A percentile compares a stretch with the other conserved stretches of the same genome.
Conservation (phyloP, 2,888 invertebrate species). For the Alitta virens region DNA sequence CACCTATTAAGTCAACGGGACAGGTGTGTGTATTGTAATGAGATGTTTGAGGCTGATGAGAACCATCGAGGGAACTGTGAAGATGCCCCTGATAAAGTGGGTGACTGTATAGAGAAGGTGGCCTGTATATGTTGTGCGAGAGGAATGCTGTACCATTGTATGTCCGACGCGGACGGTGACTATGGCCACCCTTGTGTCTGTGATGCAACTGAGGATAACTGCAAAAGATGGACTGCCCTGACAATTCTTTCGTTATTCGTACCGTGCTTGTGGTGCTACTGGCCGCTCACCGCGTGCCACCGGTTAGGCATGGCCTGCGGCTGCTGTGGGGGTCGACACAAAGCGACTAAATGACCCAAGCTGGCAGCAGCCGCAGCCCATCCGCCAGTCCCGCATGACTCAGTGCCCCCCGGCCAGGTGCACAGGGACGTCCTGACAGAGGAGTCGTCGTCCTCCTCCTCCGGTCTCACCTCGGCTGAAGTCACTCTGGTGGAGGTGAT, state of each 20-base stretch:
- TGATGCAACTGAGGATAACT: conserved; percentile 55
- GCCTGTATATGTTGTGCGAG: conserved; percentile 85
- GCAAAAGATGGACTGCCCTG: conserved; percentile 81
- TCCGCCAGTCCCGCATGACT: no score
- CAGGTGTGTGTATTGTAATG: conserved; percentile 60
- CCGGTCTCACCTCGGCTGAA: no score
- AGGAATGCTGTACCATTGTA: conserved; percentile 90
- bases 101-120: conserved; percentile 73
- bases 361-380: neutral
- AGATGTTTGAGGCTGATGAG: conserved; percentile 73
- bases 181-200: conserved; percentile 75
- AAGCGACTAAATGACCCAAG: conserved; percentile 32
- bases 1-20: conserved; percentile 36
- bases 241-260: conserved; percentile 81
- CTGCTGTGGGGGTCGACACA: conserved; percentile 80
- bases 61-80: conserved; percentile 77
- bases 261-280: conserved; percentile 93
- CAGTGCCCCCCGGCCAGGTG: no score
- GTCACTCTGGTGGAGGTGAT: no score
- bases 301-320: conserved; percentile 77
- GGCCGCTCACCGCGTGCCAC: conserved; percentile 81
- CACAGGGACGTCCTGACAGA: no score
- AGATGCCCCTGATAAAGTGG: conserved; percentile 78
- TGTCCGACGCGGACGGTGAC: conserved; percentile 86
- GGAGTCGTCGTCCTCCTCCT: no score